phyloP scores from a whole-genome alignment of 1,140 invertebrate species.

The Tetragonula clypearis region DNA sequence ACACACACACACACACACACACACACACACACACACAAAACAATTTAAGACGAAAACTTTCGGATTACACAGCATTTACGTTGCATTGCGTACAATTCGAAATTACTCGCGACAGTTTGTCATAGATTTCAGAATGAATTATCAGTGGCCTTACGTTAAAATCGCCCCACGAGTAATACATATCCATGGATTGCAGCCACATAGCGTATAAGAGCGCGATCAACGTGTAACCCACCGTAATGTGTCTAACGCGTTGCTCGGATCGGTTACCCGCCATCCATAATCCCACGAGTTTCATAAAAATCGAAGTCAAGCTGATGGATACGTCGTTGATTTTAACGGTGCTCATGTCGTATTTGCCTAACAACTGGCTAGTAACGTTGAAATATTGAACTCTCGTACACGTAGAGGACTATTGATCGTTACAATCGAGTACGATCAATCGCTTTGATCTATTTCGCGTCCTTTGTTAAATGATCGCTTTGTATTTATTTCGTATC shows the following conservation, averaged over 20 bases:
- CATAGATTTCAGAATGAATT: too few relatives aligned
- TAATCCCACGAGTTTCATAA: slow-evolving; percentile 55
- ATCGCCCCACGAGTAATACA: slow-evolving; percentile 42
- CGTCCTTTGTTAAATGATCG: not conserved
- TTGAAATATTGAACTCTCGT: not conserved
- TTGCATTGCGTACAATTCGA: not conserved
- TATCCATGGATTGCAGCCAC: slow-evolving; percentile 3
- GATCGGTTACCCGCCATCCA: slow-evolving; percentile 30
- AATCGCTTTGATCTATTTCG: not conserved
- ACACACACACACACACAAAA: too few relatives aligned
- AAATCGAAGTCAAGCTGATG: slow-evolving; percentile 37
- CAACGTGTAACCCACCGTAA: slow-evolving; percentile 29
- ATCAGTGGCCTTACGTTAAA: slow-evolving; percentile 42
- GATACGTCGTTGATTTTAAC: slow-evolving; percentile 17
- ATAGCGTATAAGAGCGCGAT: not conserved
- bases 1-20: too few relatives aligned
- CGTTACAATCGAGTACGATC: not conserved
- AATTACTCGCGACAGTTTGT: not conserved
- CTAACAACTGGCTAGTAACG: not conserved
- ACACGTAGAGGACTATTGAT: too few relatives aligned
- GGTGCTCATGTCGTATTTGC: not conserved
- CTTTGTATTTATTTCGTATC: not conserved
- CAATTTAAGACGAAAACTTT: too few relatives aligned
- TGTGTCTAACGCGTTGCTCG: not conserved
- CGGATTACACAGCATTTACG: too few relatives aligned